Base-by-base conservation (phyloP, 2,888 invertebrate genomes). In the Drosophila helvetica region DNA sequence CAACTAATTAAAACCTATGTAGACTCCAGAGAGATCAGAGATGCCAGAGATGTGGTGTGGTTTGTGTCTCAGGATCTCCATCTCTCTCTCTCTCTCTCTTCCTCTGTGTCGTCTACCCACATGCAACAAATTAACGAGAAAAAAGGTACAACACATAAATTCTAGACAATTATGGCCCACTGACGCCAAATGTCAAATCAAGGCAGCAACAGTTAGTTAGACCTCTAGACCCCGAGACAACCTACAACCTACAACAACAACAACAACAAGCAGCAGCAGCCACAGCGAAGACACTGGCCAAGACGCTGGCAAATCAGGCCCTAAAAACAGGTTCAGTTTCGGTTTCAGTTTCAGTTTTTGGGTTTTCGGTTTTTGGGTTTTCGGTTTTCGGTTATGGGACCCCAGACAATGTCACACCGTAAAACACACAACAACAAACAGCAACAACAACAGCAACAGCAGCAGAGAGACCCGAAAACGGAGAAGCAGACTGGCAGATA, bases 111-210 rank as follows among this genome's bases (percentile, higher is more conserved):
- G 38, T n/a, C 38, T 38, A 71, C 78, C 84, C 82, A 86, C 80
- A 80, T 80, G 75, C 48, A 74, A 80, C 79, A 77, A 80, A 82
- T 87, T 86, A 85, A 87, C 74, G 53, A 75, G 63, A 73, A 63
- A 85, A 80, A 88, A 86, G 81, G 80, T 83, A 85, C 76, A 89
- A 78, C 74, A 83, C 81, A 89, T 89, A 89, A 88, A 87, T 87
- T 83, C 81, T 89, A 85, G 79, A 86, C 89, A 88, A 88, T 82
- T 80, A 88, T 84, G 78, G 68, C 77, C 81, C 87, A 82, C 81
- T 82, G 88, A 89, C 89, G 88, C 89, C 89, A 88, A 89, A 82
- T 88, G 89, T 88, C 89, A 88, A 84, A 84, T 82, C 86, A 89
- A 84, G 73, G 79, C 74, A 83, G 74, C 77, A 86, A 82, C 86